Evolutionary conservation across 2,797 vertebrate species (phyloP), one percentile per base, ranked within the genome.

Genomic region (Lycodopsis pacificus): DNA sequence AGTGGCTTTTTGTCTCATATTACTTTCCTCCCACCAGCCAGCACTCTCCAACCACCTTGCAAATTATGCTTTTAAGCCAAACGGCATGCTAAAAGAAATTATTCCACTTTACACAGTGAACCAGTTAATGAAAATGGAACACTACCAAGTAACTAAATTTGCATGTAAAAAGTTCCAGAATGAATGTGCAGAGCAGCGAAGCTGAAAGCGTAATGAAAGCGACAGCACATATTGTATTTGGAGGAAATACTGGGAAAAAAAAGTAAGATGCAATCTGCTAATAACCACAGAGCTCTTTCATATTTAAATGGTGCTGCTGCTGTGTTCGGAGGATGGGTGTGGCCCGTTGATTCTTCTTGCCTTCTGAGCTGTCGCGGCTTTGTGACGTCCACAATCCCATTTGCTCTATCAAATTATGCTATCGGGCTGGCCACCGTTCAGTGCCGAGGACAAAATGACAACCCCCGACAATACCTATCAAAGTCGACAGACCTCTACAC

Each of bases 311-410:
- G 19, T 71, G 67, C 73, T 81, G 87, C 77, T 86, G 86, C 83
- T 90, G 83, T 81, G 86, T 84, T 83, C 64, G 69, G 75, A 85
- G 61, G 83, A 87, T 91, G 93, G 92, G 93, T 91, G 93, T 93
- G 90, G 93, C 84, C 36, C 78, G 44, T n/a, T 66, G 88, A 90
- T 89, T 91, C 86, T 88, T 88, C 86, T 77, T 86, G 89, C 81
- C 83, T 91, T 71, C 89, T 90, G 89, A 90, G 88, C 91, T 88
- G 92, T 92, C 89, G 90, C 88, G 76, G 82, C 91, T 85, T 87
- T 89, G 90, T 94, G 91, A 91, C 88, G 85, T 92, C 81, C 84
- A 59, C 27, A 20, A 84, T 89, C 49, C 71, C 76, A 84, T 92
- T 91, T 81, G 79, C 85, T 88, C 74, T 61, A 89, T 89, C 84